Evolutionary conservation across 1,140 invertebrate species (phyloP).

Genomic region (Pantala flavescens): DNA sequence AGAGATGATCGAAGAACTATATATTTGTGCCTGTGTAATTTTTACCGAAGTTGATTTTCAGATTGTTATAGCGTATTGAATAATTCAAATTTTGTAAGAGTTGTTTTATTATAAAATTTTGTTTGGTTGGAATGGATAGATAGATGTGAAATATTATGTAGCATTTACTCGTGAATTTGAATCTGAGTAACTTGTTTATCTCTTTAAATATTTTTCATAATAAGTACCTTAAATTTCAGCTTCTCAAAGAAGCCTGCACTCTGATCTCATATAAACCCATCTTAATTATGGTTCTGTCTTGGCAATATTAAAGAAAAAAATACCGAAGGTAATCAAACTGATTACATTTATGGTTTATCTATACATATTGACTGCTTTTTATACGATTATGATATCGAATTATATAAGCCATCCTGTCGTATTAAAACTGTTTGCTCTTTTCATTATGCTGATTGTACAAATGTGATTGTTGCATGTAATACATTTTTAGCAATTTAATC

Average conservation of each 20-base stretch:
- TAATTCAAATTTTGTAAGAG: not conserved
- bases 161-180: slow-evolving; percentile 1
- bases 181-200: not conserved
- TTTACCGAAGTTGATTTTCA: not conserved
- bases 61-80: not conserved
- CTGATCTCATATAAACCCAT: not conserved
- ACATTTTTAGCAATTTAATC: not conserved
- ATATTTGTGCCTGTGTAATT: not conserved
- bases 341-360: not conserved
- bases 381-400: not conserved
- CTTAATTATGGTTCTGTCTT: not conserved
- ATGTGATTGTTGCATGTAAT: slow-evolving; percentile 2
- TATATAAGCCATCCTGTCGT: not conserved
- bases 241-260: not conserved
- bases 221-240: not conserved
- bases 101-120: not conserved
- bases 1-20: not conserved
- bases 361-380: not conserved
- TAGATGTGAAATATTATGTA: not conserved
- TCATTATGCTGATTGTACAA: not conserved
- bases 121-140: not conserved
- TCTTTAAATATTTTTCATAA: not conserved
- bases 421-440: not conserved
- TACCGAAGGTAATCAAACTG: not conserved
- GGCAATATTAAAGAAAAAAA: not conserved